Conservation (phyloP, 2,113 vertebrate species). For the Cariama cristata region DNA sequence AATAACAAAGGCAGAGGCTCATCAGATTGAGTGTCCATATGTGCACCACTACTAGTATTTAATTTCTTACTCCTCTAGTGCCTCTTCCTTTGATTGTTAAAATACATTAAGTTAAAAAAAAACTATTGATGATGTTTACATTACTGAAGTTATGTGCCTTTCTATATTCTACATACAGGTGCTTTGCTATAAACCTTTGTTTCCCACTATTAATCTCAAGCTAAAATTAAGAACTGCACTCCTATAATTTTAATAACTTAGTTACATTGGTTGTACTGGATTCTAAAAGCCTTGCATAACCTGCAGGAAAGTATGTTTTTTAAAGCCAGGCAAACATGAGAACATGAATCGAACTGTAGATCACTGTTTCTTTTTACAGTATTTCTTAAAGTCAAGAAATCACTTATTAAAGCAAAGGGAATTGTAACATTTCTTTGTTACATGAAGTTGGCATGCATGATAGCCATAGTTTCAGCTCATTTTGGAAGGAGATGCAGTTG, state of each 20-base stretch:
- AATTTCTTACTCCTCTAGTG: background rate
- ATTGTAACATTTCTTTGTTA: background rate
- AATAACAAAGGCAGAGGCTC: slow-evolving; percentile 55
- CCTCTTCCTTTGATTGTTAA: background rate
- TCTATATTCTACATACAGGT: background rate
- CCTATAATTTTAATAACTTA: background rate
- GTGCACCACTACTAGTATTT: slow-evolving; percentile 6
- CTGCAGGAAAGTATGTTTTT: background rate
- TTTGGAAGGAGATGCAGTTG: background rate
- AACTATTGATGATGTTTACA: background rate
- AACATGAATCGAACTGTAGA: background rate
- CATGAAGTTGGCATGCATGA: background rate
- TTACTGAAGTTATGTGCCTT: background rate
- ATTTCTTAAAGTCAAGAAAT: background rate
- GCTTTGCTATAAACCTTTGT: background rate
- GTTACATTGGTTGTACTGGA: background rate
- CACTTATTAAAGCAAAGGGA: background rate
- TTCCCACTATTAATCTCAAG: background rate
- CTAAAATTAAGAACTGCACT: background rate
- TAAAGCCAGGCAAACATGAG: background rate
- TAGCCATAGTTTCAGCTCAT: background rate
- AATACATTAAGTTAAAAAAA: background rate
- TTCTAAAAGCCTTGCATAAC: background rate
- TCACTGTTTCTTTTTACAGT: background rate
- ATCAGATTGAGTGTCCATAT: slow-evolving; percentile 48